Evolutionary conservation across 2,888 invertebrate species (phyloP), one percentile per base, ranked within the genome.

Genomic region (Parnassius mnemosyne): DNA sequence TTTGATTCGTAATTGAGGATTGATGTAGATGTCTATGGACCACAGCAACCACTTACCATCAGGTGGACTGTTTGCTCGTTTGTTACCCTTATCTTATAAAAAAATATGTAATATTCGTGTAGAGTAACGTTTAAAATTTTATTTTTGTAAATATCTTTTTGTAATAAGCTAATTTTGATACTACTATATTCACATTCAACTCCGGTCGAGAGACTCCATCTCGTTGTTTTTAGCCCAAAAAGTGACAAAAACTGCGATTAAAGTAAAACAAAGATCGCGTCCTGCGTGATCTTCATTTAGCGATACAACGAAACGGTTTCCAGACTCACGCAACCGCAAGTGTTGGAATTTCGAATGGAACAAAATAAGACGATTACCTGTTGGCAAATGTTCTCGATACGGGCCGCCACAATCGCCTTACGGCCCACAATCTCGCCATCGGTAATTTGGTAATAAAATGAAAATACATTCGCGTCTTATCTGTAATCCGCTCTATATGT

Each of bases 401-500:
- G 74, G 72, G 65, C 70, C 64, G 68, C 68, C 74, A 82, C 85
- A 87, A 89, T 89, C 89, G 83, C 71, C 75, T 71, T 79, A 70
- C 74, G 70, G 64, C 63, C 70, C 75, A 69, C 80, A 79, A 91
- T 91, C 91, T 83, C 74, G 41, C 83, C 84, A 92, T 92, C 92
- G 91, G 92, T 89, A 92, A 92, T 92, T 92, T 90, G 89, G 91
- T 90, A 92, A 92, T 92, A 92, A 92, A 92, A 92, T 89, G 92
- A 90, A 89, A 92, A 92, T 90, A 89, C 87, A 81, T 79, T 86
- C 85, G 76, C 76, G 68, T 72, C 87, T 89, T 91, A 91, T 91
- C 91, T 85, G 80, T 81, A 84, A 89, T 89, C 90, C 88, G 76
- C 75, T 81, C 83, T 87, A 86, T 87, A 90, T 85, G 86, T 81